Conservation (phyloP, 2,888 invertebrate genomes). For the Calameuta filiformis region DNA sequence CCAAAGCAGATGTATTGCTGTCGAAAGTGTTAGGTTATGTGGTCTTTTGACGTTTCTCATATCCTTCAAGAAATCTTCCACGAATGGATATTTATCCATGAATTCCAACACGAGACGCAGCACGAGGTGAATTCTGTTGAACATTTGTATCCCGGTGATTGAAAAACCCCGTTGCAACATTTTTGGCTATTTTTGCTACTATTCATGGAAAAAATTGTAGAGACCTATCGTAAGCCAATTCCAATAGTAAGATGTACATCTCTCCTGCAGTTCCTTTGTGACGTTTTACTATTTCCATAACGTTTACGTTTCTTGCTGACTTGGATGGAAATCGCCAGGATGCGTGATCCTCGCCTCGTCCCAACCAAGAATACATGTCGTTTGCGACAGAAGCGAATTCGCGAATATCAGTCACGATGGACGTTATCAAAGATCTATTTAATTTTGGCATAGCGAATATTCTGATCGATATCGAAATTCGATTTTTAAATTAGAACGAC, state of each 20-base stretch:
- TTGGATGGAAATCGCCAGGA: conserved; percentile 49
- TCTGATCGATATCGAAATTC: neutral
- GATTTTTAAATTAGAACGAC: too few relatives aligned
- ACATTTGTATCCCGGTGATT: too few relatives aligned
- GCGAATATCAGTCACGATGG: conserved; percentile 42
- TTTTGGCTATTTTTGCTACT: too few relatives aligned
- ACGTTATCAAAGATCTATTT: conserved; percentile 33
- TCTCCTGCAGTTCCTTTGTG: conserved; percentile 44
- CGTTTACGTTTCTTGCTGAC: conserved; percentile 40
- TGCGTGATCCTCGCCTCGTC: conserved; percentile 33
- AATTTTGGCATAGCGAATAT: conserved; percentile 9
- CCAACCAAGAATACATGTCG: conserved; percentile 40
- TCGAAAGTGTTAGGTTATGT: conserved; percentile 29
- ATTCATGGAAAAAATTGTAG: too few relatives aligned
- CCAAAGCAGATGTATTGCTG: conserved; percentile 30
- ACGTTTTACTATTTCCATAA: conserved; percentile 41
- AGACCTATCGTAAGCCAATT: conserved; percentile 54
- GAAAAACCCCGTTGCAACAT: too few relatives aligned
- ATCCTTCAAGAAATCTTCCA: conserved; percentile 24
- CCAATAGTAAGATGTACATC: conserved; percentile 49
- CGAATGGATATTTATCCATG: conserved; percentile 33
- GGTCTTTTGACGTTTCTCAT: conserved; percentile 16
- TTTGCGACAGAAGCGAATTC: conserved; percentile 38
- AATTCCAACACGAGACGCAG: conserved; percentile 36
- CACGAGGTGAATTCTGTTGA: conserved; percentile 35